These are phyloP conservation scores for Spodoptera littoralis DNA, from an alignment of 2,888 invertebrate species.

Conservation along the genomic window DNA sequence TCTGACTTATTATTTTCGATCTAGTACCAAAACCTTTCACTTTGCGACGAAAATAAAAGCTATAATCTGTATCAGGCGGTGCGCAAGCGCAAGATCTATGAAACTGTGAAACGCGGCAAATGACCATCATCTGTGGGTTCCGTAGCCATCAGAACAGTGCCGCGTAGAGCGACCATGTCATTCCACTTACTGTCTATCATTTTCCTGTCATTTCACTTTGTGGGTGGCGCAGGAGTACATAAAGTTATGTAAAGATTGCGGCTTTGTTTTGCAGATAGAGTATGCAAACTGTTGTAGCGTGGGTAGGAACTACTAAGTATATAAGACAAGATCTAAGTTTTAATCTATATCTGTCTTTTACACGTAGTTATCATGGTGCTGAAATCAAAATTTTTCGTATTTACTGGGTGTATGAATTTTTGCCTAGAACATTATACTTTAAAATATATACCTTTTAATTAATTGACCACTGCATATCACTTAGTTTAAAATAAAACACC, in stretches of 20 bases:
- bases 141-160: conserved; percentile 39
- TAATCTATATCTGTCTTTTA: too few relatives aligned
- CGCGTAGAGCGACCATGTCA: conserved; percentile 45
- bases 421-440: too few relatives aligned
- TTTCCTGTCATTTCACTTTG: conserved; percentile 55
- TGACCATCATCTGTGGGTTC: conserved; percentile 63
- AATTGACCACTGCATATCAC: too few relatives aligned
- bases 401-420: too few relatives aligned
- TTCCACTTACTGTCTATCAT: conserved; percentile 50
- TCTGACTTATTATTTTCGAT: conserved; percentile 4
- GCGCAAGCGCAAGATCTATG: conserved; percentile 41
- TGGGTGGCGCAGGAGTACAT: conserved; percentile 59
- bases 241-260: conserved; percentile 14
- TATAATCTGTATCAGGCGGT: conserved; percentile 50
- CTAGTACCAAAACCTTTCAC: conserved; percentile 58
- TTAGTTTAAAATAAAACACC: too few relatives aligned
- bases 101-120: conserved; percentile 66
- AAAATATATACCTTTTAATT: too few relatives aligned
- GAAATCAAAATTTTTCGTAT: too few relatives aligned
- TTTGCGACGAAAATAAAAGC: conserved; percentile 54
- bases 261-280: neutral
- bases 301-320: too few relatives aligned
- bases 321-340: too few relatives aligned
- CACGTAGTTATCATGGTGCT: too few relatives aligned
- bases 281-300: neutral